A percentile compares a stretch with the other conserved stretches of the same genome.
These are phyloP conservation scores for Venustaconcha ellipsiformis DNA, from an alignment of 1,140 invertebrate species.

Conservation along the genomic window DNA sequence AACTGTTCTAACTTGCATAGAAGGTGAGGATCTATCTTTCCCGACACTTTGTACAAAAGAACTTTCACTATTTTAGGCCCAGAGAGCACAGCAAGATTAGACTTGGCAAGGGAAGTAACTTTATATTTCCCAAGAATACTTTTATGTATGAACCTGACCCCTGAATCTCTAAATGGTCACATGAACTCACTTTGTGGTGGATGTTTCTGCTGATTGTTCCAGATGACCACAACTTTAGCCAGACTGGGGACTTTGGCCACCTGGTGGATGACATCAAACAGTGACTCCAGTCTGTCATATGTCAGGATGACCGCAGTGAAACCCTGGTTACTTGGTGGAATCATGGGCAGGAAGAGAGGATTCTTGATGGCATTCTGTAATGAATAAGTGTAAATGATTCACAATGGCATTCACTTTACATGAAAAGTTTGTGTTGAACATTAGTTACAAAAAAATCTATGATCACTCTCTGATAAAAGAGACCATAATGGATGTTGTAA, in stretches of 20 bases:
- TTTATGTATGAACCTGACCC: too few species aligned
- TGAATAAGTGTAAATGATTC: constrained; percentile 16
- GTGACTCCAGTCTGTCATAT: constrained; percentile 92
- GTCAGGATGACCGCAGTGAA: constrained; percentile 98
- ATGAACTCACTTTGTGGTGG: constrained; percentile 75
- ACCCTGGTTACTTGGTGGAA: constrained; percentile 85
- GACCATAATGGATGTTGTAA: too few species aligned
- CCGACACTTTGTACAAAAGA: too few species aligned
- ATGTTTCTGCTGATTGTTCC: constrained; percentile 93
- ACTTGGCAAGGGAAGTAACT: too few species aligned
- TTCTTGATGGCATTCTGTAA: constrained; percentile 47
- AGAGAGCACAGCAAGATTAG: too few species aligned
- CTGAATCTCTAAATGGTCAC: too few species aligned
- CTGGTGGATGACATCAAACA: constrained; percentile 87
- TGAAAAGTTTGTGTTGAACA: too few species aligned
- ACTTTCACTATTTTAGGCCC: too few species aligned
- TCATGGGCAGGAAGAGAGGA: constrained; percentile 86
- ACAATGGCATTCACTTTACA: neutral
- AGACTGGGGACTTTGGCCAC: constrained; percentile 94
- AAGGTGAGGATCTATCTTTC: too few species aligned
- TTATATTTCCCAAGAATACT: too few species aligned
- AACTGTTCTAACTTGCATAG: neutral
- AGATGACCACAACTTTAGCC: constrained; percentile 97
- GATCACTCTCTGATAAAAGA: too few species aligned
- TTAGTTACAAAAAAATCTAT: too few species aligned